These are phyloP conservation scores for Colossoma macropomum DNA, from an alignment of 2,113 vertebrate species.

Conservation along the genomic window DNA sequence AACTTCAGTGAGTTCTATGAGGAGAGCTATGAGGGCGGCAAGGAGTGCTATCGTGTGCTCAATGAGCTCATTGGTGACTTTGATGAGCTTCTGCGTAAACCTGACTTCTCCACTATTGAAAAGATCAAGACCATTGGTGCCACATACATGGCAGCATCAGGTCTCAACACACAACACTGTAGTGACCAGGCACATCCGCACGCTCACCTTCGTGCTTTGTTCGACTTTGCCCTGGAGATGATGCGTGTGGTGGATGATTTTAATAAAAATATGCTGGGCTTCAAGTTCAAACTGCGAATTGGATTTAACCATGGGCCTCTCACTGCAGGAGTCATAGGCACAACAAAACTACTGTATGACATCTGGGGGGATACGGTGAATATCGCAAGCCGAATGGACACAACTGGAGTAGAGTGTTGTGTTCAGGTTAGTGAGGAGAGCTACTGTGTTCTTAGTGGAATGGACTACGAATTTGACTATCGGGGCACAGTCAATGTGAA, in stretches of 20 bases:
- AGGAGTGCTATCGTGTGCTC: slow-evolving; percentile 95
- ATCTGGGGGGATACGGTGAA: slow-evolving; percentile 99
- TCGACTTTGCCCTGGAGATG: slow-evolving; percentile 96
- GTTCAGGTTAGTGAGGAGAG: slow-evolving; percentile 98
- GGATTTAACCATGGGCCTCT: slow-evolving; percentile 96
- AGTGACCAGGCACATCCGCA: slow-evolving; percentile 83
- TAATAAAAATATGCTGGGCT: slow-evolving; percentile 98
- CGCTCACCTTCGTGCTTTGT: slow-evolving; percentile 88
- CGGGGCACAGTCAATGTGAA: slow-evolving; percentile 97
- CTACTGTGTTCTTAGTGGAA: slow-evolving; percentile 86
- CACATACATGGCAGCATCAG: slow-evolving; percentile 95
- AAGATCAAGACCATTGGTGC: slow-evolving; percentile 98
- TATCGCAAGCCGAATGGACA: slow-evolving; percentile 98
- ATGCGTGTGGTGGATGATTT: slow-evolving; percentile 97
- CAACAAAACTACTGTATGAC: slow-evolving; percentile 95
- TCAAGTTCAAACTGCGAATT: slow-evolving; percentile 94
- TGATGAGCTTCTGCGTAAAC: slow-evolving; percentile 89
- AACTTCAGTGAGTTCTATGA: slow-evolving; percentile 99
- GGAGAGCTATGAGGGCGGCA: slow-evolving; percentile 96
- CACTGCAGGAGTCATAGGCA: slow-evolving; percentile 94
- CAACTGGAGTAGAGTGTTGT: slow-evolving; percentile 93
- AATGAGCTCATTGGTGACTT: slow-evolving; percentile 97
- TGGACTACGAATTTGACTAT: slow-evolving; percentile 96
- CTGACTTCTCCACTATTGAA: slow-evolving; percentile 88
- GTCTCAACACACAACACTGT: slow-evolving; percentile 86